phyloP scores from a whole-genome alignment of 37 sponge, comb jelly and placozoan genomes.

The Geodia barretti region DNA sequence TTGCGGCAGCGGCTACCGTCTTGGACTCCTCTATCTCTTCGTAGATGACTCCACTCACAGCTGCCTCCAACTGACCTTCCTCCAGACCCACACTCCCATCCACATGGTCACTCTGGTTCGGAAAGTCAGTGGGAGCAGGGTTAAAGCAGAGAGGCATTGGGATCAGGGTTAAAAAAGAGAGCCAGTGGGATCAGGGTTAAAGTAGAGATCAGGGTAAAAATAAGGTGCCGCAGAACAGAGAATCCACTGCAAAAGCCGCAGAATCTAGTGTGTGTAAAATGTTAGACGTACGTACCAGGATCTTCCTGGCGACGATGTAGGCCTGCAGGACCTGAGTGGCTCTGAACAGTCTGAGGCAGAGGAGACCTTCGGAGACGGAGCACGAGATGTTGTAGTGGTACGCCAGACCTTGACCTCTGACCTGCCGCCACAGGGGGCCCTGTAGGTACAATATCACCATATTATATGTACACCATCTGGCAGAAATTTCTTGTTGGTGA shows the following conservation, averaged over 20 bases:
- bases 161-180: not conserved
- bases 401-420: slow-evolving; percentile 92
- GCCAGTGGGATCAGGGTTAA: not conserved
- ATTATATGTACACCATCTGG: not conserved
- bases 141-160: not conserved
- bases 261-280: not conserved
- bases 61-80: slow-evolving; percentile 65
- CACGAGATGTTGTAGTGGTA: slow-evolving; percentile 86
- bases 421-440: slow-evolving; percentile 97
- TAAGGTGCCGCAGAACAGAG: not conserved
- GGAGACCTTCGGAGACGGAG: slow-evolving; percentile 51
- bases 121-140: not conserved
- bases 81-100: slow-evolving; percentile 59
- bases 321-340: slow-evolving; percentile 83
- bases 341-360: slow-evolving; percentile 66
- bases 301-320: slow-evolving; percentile 75
- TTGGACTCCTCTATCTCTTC: slow-evolving; percentile 59
- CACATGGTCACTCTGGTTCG: slow-evolving; percentile 53
- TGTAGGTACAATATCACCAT: slow-evolving; percentile 12
- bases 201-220: not conserved
- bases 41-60: slow-evolving; percentile 74
- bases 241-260: not conserved
- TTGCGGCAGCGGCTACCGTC: slow-evolving; percentile 46
- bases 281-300: slow-evolving; percentile 49
- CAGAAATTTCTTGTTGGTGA: not conserved